Conservation (phyloP, 1,140 invertebrate species). For the Linepithema humile region DNA sequence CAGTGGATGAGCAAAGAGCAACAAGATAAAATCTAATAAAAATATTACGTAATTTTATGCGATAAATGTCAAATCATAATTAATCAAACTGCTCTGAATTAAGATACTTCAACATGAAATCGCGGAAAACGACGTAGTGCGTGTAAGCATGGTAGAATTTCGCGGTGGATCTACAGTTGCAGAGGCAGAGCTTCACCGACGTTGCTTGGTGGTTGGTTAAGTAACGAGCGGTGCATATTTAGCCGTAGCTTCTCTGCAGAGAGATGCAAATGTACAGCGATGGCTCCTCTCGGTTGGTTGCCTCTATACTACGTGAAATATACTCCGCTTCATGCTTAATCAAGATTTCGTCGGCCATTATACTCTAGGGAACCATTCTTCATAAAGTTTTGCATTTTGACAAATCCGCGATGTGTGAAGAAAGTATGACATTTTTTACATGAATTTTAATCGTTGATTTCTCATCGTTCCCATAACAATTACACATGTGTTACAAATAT, state of each 20-base stretch:
- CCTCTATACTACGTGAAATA: constrained; percentile 60
- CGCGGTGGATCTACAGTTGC: constrained; percentile 45
- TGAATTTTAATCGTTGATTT: constrained; percentile 1
- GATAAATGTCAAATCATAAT: constrained; percentile 53
- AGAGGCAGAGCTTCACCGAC: constrained; percentile 57
- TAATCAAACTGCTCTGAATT: constrained; percentile 61
- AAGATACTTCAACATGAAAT: constrained; percentile 58
- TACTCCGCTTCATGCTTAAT: constrained; percentile 67
- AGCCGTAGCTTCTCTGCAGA: constrained; percentile 65
- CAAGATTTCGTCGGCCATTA: constrained; percentile 64
- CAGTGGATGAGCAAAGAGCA: neutral
- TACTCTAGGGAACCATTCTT: constrained; percentile 51
- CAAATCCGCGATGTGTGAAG: constrained; percentile 35
- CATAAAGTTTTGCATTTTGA: constrained; percentile 47
- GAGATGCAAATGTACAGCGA: constrained; percentile 68
- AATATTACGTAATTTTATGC: constrained; percentile 38
- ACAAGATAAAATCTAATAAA: neutral
- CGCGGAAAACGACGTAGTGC: constrained; percentile 35
- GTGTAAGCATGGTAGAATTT: constrained; percentile 59
- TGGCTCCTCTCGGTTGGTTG: constrained; percentile 64
- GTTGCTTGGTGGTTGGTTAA: constrained; percentile 65
- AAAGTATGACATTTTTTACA: constrained; percentile 8
- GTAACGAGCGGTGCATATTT: constrained; percentile 69
- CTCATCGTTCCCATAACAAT: neutral
- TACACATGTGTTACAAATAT: neutral